A percentile compares a stretch with the other conserved stretches of the same genome.
phyloP scores from a whole-genome alignment of 2,797 vertebrate genomes.

The Acanthurus leucopareius region DNA sequence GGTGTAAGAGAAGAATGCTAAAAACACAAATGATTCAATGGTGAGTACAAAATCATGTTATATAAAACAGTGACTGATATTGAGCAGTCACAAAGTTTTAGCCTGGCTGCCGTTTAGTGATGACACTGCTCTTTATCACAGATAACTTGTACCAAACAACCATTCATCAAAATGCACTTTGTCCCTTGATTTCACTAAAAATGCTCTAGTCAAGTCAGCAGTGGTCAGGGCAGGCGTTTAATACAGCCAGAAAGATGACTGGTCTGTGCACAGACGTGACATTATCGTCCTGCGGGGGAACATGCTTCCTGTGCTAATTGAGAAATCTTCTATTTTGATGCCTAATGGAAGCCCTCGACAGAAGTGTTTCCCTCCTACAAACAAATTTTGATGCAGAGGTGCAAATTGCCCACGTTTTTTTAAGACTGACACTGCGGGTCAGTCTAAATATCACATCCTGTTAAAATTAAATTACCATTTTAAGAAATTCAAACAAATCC shows the following conservation, averaged over 20 bases:
- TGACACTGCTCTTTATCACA: conserved; percentile 2
- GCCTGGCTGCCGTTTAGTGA: background rate
- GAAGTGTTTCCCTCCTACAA: conserved; percentile 23
- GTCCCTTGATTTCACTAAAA: background rate
- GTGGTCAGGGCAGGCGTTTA: conserved; percentile 4
- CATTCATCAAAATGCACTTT: background rate
- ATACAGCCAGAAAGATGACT: conserved; percentile 7
- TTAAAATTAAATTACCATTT: too few species aligned
- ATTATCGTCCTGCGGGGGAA: conserved; percentile 14
- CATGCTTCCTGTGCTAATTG: background rate
- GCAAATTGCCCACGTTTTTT: background rate
- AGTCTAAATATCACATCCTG: background rate
- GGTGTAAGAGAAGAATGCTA: background rate
- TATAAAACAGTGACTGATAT: conserved; percentile 5
- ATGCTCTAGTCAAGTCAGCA: background rate
- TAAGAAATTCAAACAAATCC: too few species aligned
- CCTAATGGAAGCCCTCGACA: conserved; percentile 16
- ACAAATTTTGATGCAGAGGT: conserved; percentile 12
- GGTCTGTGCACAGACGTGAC: background rate
- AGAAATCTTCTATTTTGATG: conserved; percentile 13
- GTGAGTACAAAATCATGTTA: background rate
- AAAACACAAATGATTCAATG: conserved; percentile 24
- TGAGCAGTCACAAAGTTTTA: background rate
- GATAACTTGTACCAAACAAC: background rate
- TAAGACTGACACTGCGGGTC: conserved; percentile 9